A percentile compares a stretch with the other conserved stretches of the same genome.
phyloP scores from a whole-genome alignment of 1,140 invertebrate species.

The Ditylenchus dipsaci region DNA sequence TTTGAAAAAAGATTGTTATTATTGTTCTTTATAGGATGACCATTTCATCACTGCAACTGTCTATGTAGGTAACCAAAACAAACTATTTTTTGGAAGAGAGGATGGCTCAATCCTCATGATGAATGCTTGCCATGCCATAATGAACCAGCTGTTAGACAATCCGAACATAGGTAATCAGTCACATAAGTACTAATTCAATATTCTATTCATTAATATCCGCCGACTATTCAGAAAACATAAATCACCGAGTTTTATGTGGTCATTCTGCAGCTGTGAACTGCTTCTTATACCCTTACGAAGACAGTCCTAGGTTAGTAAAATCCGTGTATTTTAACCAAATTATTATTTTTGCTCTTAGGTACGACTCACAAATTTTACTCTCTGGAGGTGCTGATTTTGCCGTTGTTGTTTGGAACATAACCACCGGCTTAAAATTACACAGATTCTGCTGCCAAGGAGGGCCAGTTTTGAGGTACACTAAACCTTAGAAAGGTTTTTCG shows the following conservation, averaged over 20 bases:
- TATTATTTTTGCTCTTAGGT: conserved; percentile 58
- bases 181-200: background rate
- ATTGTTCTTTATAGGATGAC: conserved; percentile 11
- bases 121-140: conserved; percentile 87
- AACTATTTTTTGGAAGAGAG: conserved; percentile 84
- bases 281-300: conserved; percentile 85
- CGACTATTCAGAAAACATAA: conserved; percentile 14
- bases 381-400: conserved; percentile 96
- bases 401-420: conserved; percentile 93
- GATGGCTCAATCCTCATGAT: conserved; percentile 96
- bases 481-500: no score
- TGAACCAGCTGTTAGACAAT: conserved; percentile 83
- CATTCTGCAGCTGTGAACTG: conserved; percentile 91
- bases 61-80: conserved; percentile 83
- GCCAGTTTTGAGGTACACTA: conserved; percentile 66
- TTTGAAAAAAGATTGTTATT: background rate
- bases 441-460: conserved; percentile 91
- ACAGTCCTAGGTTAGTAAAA: conserved; percentile 67
- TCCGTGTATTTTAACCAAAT: no score
- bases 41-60: conserved; percentile 79
- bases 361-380: conserved; percentile 82
- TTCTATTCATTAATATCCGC: background rate
- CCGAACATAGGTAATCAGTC: conserved; percentile 19
- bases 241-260: conserved; percentile 69
- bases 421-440: conserved; percentile 79